A percentile compares a stretch with the other conserved stretches of the same genome.
Evolutionary conservation across 2,797 vertebrate species (phyloP).

Genomic region (Pseudocheirus occidentalis): DNA sequence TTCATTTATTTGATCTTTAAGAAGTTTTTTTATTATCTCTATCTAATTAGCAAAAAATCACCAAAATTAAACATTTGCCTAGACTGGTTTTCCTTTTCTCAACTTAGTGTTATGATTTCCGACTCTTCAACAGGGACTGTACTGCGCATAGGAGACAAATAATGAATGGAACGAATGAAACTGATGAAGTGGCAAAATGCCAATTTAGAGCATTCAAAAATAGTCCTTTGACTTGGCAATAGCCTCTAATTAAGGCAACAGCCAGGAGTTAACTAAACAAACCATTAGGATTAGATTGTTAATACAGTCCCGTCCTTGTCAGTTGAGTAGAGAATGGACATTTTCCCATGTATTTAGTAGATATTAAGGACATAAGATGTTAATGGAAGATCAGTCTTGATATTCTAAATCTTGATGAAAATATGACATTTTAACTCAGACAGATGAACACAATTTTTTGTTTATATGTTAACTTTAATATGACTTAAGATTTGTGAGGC

Average conservation of each 20-base stretch:
- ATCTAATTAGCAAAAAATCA: not conserved
- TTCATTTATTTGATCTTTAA: not conserved
- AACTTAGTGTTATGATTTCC: constrained; percentile 13
- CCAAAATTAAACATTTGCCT: not conserved
- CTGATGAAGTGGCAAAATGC: not conserved
- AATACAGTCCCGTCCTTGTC: constrained; percentile 9
- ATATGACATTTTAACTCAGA: constrained; percentile 45
- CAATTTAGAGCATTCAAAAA: constrained; percentile 31
- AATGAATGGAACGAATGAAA: constrained; percentile 1
- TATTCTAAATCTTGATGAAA: not conserved
- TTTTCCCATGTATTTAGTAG: not conserved
- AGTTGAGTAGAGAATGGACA: constrained; percentile 35
- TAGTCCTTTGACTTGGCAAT: not conserved
- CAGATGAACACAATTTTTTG: not conserved
- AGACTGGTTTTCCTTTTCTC: not conserved
- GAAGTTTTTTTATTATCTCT: not conserved
- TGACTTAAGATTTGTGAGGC: constrained; percentile 1
- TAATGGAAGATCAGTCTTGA: not conserved
- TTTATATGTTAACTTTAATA: constrained; percentile 35
- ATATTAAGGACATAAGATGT: constrained; percentile 9
- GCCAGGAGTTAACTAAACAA: constrained; percentile 52
- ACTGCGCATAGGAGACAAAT: not conserved
- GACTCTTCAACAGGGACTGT: constrained; percentile 26
- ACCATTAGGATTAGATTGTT: constrained; percentile 33
- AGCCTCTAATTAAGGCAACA: constrained; percentile 45